Conservation (phyloP, 2,888 invertebrate genomes). For the Megamerina dolium region DNA sequence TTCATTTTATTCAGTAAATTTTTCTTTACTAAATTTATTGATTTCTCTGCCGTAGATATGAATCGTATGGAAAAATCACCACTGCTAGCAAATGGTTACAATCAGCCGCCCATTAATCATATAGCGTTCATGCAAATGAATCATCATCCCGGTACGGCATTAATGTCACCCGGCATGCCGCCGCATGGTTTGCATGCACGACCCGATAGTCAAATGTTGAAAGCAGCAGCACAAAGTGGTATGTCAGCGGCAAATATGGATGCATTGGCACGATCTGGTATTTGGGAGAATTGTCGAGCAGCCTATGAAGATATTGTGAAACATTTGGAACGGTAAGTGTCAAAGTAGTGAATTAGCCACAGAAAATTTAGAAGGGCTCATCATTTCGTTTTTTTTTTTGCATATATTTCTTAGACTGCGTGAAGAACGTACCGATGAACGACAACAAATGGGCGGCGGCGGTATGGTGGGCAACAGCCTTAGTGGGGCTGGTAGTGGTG, state of each 20-base stretch:
- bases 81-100: conserved; percentile 86
- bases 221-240: conserved; percentile 74
- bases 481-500: too few species aligned
- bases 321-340: conserved; percentile 83
- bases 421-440: conserved; percentile 79
- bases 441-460: conserved; percentile 64
- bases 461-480: conserved; percentile 62
- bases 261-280: conserved; percentile 82
- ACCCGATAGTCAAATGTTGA: conserved; percentile 69
- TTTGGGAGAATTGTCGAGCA: conserved; percentile 92
- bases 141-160: conserved; percentile 71
- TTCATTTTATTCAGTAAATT: too few species aligned
- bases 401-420: conserved; percentile 58
- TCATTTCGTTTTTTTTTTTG: not conserved
- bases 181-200: conserved; percentile 73
- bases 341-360: not conserved
- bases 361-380: not conserved
- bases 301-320: conserved; percentile 93
- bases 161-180: conserved; percentile 82
- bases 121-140: conserved; percentile 93
- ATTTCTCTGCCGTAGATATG: too few species aligned
- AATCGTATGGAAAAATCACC: conserved; percentile 88
- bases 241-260: conserved; percentile 72
- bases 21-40: too few species aligned
- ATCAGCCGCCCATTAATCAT: conserved; percentile 86